Percentiles rank a stretch among this genome's conserved stretches.
Conservation (phyloP, 2,113 vertebrate genomes). For the Geococcyx californianus region DNA sequence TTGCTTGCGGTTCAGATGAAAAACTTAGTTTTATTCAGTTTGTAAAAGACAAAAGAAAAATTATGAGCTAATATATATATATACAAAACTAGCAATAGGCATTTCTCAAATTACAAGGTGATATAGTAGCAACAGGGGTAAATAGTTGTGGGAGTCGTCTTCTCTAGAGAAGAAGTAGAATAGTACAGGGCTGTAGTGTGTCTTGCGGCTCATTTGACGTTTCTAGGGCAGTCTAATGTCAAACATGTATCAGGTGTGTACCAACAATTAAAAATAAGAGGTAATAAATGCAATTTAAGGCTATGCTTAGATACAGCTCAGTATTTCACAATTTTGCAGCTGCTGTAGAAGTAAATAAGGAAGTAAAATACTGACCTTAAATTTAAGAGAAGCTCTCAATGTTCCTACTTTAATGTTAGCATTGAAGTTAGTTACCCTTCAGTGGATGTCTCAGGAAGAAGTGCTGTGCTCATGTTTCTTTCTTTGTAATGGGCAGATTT, state of each 20-base stretch:
- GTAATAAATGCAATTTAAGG: neutral
- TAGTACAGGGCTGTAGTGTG: neutral
- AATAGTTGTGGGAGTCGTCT: neutral
- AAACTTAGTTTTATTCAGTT: neutral
- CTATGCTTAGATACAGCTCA: neutral
- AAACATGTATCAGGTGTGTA: neutral
- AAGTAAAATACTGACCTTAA: neutral
- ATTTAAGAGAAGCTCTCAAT: neutral
- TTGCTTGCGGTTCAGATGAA: neutral
- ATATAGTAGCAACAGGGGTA: neutral
- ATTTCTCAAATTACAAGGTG: neutral
- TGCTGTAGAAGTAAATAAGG: neutral
- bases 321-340: neutral
- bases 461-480: neutral
- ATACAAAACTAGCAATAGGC: neutral
- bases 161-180: neutral
- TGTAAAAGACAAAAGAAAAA: neutral
- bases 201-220: neutral
- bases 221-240: neutral
- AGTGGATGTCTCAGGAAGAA: neutral
- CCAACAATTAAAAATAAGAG: neutral
- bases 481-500: neutral
- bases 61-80: neutral
- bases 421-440: neutral
- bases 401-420: neutral